These are phyloP conservation scores for Podotricha telesiphe DNA, from an alignment of 2,888 invertebrate genomes.

Conservation along the genomic window DNA sequence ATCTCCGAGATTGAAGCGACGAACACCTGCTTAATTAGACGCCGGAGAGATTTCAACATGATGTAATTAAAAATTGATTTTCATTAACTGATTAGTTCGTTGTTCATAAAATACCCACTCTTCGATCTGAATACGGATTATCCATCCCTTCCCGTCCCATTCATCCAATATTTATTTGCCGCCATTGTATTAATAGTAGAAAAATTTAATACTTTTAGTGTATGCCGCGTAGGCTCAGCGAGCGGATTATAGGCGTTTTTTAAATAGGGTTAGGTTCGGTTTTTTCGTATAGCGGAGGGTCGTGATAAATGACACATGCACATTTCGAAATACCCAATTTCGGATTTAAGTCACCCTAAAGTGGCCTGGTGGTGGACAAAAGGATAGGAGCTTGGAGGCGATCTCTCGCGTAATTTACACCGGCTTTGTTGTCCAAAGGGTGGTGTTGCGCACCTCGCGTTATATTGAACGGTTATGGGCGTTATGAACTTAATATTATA, in stretches of 20 bases:
- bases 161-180: slow-evolving; percentile 80
- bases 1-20: slow-evolving; percentile 10
- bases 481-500: slow-evolving; percentile 77
- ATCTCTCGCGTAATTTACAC: slow-evolving; percentile 75
- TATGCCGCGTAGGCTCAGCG: slow-evolving; percentile 69
- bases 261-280: slow-evolving; percentile 78
- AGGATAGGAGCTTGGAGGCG: slow-evolving; percentile 56
- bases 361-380: slow-evolving; percentile 80
- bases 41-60: slow-evolving; percentile 20
- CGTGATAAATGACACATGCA: slow-evolving; percentile 85
- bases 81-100: slow-evolving; percentile 44
- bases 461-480: slow-evolving; percentile 70
- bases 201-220: slow-evolving; percentile 82
- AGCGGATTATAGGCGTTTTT: slow-evolving; percentile 79
- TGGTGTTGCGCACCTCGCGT: slow-evolving; percentile 59
- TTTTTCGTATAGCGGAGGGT: slow-evolving; percentile 72
- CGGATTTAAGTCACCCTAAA: slow-evolving; percentile 85
- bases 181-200: slow-evolving; percentile 77
- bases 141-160: slow-evolving; percentile 52
- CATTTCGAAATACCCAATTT: slow-evolving; percentile 85
- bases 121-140: slow-evolving; percentile 75
- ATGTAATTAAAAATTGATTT: slow-evolving; percentile 32
- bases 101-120: slow-evolving; percentile 49
- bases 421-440: slow-evolving; percentile 59
- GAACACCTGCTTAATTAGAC: slow-evolving; percentile 28